Conservation (phyloP, 2,888 invertebrate species). For the Adela reaumurella region DNA sequence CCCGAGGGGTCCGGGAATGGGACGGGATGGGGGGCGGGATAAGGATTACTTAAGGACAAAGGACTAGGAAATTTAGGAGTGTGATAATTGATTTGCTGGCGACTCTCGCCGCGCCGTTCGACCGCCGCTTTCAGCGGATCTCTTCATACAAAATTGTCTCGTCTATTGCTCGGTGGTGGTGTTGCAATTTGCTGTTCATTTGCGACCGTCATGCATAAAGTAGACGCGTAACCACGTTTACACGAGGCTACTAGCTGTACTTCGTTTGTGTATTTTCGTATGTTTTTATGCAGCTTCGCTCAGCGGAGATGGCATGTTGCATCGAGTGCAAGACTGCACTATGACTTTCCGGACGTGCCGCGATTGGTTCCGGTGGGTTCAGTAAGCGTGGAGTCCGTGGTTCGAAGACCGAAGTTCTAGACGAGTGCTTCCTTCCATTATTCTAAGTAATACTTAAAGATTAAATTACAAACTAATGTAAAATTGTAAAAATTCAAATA, state of each 20-base stretch:
- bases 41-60: neutral
- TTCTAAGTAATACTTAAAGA: slow-evolving; percentile 26
- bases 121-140: too few relatives aligned
- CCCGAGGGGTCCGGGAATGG: neutral
- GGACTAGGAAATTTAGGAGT: neutral
- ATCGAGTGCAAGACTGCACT: neutral
- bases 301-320: too few relatives aligned
- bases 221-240: too few relatives aligned
- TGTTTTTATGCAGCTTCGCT: too few relatives aligned
- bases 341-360: neutral
- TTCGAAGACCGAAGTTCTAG: neutral
- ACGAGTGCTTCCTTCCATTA: neutral
- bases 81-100: neutral
- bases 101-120: neutral
- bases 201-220: too few relatives aligned
- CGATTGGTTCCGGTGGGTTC: neutral
- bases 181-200: too few relatives aligned
- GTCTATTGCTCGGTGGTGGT: too few relatives aligned
- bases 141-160: too few relatives aligned
- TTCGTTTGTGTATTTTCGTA: too few relatives aligned
- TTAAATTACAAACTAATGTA: slow-evolving; percentile 43
- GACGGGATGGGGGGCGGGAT: neutral
- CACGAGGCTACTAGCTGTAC: too few relatives aligned
- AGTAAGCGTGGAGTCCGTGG: neutral
- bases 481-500: slow-evolving; percentile 56